Percentiles rank a stretch among this genome's conserved stretches.
These are phyloP conservation scores for Rotaria macrura DNA, from an alignment of 2,888 invertebrate genomes.

Conservation along the genomic window DNA sequence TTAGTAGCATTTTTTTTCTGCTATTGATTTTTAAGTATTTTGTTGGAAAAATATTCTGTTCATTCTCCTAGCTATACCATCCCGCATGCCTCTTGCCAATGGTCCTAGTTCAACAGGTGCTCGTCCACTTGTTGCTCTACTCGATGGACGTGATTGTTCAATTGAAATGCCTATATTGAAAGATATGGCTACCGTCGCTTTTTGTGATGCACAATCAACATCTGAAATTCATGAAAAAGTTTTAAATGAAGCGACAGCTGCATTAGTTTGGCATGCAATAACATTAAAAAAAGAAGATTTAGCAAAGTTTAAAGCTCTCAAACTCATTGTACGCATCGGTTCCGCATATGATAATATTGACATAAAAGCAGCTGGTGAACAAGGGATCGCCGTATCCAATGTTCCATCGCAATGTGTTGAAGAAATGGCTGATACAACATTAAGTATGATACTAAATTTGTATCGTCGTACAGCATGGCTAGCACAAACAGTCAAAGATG, in stretches of 20 bases:
- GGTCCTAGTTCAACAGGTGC: conserved; percentile 34
- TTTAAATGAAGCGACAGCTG: conserved; percentile 95
- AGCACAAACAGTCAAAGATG: conserved; percentile 85
- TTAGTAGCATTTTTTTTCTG: background rate
- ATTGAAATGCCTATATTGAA: conserved; percentile 99
- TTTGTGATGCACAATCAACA: conserved; percentile 98
- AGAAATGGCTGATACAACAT: conserved; percentile 93
- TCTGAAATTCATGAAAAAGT: conserved; percentile 99
- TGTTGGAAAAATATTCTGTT: background rate
- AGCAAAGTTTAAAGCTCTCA: conserved; percentile 94
- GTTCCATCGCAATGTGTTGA: conserved; percentile 83
- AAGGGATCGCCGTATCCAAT: conserved; percentile 98
- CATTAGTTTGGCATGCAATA: conserved; percentile 99
- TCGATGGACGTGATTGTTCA: conserved; percentile 97
- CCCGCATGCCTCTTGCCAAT: background rate
- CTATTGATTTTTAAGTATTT: background rate
- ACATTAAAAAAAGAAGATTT: conserved; percentile 95
- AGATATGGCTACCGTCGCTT: conserved; percentile 98
- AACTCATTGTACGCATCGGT: conserved; percentile 96
- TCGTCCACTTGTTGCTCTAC: conserved; percentile 89
- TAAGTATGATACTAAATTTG: conserved; percentile 95
- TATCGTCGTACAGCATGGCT: conserved; percentile 98
- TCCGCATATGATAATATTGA: conserved; percentile 97
- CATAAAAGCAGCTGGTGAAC: conserved; percentile 65
- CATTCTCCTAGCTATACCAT: background rate